Evolutionary conservation across 2,888 invertebrate species (phyloP), one percentile per base, ranked within the genome.

Genomic region (Globia sparganii): DNA sequence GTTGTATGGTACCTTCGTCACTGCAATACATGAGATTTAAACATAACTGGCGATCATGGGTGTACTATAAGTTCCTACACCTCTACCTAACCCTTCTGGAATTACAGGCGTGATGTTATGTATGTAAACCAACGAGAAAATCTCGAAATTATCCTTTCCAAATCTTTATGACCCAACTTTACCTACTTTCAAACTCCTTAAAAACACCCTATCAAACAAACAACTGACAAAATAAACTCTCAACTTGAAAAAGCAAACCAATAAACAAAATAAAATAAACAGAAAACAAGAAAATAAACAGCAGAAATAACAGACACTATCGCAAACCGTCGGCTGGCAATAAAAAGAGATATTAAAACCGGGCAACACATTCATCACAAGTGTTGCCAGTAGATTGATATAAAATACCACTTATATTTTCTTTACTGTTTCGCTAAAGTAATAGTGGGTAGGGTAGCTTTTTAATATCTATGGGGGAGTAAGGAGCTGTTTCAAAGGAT

Each of bases 271-370:
- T 72, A 78, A 49, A 72, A 79, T 77, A 83, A 65, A 82, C 65
- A 75, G 65, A 81, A 85, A 86, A 86, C 83, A 85, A 88, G 78
- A 78, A 65, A n/a, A 86, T 87, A 87, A 87, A 88, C 77, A 79
- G 74, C 34, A 56, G 53, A 72, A 75, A 84, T 82, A 82, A 86
- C 81, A 77, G 75, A 80, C 71, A 87, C 66, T 80, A 67, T 75
- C 75, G 70, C 83, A 77, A 88, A 88, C 49, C 75, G 71, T 34
- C 80, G 82, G 83, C 77, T 78, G 83, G 92, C 91, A 91, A 93
- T 93, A 93, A 93, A 92, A 92, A 92, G 87, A 89, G 92, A 92
- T 92, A 92, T 92, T 92, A 92, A 92, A 92, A 90, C 88, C 83
- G 86, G 80, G 84, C 80, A 87, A 88, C 86, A 87, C 91, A 91